phyloP scores from a whole-genome alignment of 2,797 vertebrate genomes.

The Neosilurus hyrtlii region DNA sequence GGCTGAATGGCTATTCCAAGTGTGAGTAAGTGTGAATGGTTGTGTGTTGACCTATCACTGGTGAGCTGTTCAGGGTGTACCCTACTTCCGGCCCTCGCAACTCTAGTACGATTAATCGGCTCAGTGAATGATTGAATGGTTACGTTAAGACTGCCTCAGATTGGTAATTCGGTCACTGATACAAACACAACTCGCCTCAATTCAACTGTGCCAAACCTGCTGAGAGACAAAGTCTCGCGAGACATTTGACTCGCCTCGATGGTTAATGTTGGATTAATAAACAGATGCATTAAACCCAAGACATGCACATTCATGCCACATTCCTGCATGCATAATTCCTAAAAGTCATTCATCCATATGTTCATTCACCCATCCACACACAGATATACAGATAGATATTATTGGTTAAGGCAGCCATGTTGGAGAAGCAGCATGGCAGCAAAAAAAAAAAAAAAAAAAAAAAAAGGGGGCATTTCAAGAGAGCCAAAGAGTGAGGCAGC shows the following conservation, averaged over 20 bases:
- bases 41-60: no score
- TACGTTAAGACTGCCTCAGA: background rate
- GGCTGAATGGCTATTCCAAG: no score
- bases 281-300: conserved; percentile 53
- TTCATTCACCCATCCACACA: conserved; percentile 40
- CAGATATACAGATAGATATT: conserved; percentile 21
- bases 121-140: no score
- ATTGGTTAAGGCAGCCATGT: conserved; percentile 46
- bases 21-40: no score
- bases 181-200: background rate
- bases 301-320: conserved; percentile 58
- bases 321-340: conserved; percentile 55
- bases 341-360: conserved; percentile 39
- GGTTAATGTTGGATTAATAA: conserved; percentile 61
- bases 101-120: no score
- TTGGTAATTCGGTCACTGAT: background rate
- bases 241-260: conserved; percentile 52
- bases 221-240: conserved; percentile 29
- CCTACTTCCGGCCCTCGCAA: no score
- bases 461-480: conserved; percentile 21
- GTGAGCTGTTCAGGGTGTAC: no score
- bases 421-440: conserved; percentile 40
- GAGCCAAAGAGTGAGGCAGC: conserved; percentile 56
- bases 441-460: background rate
- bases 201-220: conserved; percentile 26